A percentile compares a stretch with the other conserved stretches of the same genome.
Conservation (phyloP, 2,888 invertebrate genomes). For the Diadegma fenestrale region DNA sequence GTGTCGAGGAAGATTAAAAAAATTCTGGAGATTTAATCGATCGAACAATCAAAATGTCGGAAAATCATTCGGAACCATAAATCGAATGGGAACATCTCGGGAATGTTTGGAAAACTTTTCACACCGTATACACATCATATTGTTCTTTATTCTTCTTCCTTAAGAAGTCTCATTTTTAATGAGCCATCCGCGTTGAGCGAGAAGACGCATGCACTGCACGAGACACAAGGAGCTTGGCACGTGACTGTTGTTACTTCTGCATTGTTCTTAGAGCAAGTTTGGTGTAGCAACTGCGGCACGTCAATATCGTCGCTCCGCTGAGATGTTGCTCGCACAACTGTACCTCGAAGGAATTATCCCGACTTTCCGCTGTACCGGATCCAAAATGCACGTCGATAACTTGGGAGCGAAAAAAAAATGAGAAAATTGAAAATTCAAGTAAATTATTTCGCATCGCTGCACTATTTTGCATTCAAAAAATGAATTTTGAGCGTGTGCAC, state of each 20-base stretch:
- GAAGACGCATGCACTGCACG: constrained; percentile 58
- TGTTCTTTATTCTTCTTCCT: background rate
- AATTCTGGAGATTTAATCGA: background rate
- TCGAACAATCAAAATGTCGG: background rate
- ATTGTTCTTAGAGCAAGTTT: constrained; percentile 24
- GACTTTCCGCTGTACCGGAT: background rate
- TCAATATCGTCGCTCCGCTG: constrained; percentile 45
- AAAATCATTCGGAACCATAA: background rate
- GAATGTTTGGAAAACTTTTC: background rate
- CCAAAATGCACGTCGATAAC: no score
- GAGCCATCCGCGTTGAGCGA: constrained; percentile 60
- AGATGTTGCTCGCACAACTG: background rate
- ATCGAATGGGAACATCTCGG: background rate
- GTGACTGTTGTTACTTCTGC: constrained; percentile 65
- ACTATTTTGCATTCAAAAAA: no score
- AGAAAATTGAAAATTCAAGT: no score
- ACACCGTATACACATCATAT: background rate
- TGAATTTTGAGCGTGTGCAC: no score
- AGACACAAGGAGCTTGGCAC: constrained; percentile 66
- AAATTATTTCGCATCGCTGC: no score
- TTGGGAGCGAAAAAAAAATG: no score
- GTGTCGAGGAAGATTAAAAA: no score
- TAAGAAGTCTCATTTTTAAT: constrained; percentile 8
- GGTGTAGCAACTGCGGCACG: constrained; percentile 60
- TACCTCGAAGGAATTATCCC: background rate